A percentile compares a stretch with the other conserved stretches of the same genome.
Conservation (phyloP, 2,113 vertebrate species). For the Ramphastos sulfuratus region DNA sequence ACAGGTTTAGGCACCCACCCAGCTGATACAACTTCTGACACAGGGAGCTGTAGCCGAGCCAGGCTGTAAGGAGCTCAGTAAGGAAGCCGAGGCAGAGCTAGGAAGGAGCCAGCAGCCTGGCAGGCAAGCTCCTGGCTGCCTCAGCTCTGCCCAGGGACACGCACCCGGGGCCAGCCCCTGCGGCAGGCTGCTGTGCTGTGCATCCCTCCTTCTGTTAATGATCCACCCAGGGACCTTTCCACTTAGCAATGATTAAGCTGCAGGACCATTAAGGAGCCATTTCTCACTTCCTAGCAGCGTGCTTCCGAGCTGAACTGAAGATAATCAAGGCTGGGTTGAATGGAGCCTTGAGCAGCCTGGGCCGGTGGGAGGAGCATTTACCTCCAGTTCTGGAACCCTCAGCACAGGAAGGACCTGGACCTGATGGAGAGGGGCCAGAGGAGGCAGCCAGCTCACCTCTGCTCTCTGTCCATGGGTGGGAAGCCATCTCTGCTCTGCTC, state of each 20-base stretch:
- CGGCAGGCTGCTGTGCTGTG: background rate
- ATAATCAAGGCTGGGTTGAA: background rate
- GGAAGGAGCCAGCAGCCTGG: background rate
- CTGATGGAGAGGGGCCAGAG: too few species aligned
- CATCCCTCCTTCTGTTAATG: constrained; percentile 20
- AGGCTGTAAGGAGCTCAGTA: background rate
- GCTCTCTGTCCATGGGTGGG: too few species aligned
- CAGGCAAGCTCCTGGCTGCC: background rate
- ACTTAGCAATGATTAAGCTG: constrained; percentile 31
- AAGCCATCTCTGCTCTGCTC: too few species aligned
- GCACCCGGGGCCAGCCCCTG: background rate
- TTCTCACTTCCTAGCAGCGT: constrained; percentile 23
- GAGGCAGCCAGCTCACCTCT: too few species aligned
- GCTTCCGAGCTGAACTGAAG: background rate
- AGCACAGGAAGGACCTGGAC: background rate
- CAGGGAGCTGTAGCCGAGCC: background rate
- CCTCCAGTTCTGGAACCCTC: background rate
- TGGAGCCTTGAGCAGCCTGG: too few species aligned
- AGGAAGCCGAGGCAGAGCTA: background rate
- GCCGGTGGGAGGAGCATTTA: too few species aligned
- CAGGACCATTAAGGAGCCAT: background rate
- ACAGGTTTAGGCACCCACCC: background rate
- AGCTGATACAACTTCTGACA: background rate
- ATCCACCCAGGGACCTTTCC: background rate
- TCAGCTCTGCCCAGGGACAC: background rate